These are phyloP conservation scores for Megalops atlanticus DNA, from an alignment of 2,113 vertebrate genomes.

Conservation along the genomic window DNA sequence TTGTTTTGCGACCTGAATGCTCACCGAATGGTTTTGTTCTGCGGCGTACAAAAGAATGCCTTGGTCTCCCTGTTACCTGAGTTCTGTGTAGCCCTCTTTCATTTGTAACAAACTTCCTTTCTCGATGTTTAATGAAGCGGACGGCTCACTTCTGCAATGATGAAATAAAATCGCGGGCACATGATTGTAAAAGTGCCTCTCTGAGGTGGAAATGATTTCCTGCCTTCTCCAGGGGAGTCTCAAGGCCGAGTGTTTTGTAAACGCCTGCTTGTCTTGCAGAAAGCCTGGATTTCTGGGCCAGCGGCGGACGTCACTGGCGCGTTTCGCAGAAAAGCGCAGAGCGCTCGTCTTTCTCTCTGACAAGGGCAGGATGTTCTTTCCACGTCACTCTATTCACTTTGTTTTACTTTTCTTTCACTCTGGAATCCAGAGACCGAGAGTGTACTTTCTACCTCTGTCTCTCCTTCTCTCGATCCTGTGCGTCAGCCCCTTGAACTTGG, in stretches of 20 bases:
- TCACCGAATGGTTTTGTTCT: not conserved
- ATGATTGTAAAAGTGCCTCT: not conserved
- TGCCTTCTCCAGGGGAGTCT: not conserved
- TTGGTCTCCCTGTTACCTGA: not conserved
- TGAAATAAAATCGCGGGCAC: not conserved
- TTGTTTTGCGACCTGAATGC: not conserved
- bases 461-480: no score
- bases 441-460: no score
- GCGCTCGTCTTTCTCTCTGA: not conserved
- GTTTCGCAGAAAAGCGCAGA: not conserved
- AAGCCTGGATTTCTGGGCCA: not conserved
- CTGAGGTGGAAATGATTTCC: not conserved
- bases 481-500: no score
- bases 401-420: no score
- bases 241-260: not conserved
- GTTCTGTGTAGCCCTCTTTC: not conserved
- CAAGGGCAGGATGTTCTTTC: not conserved
- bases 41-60: not conserved
- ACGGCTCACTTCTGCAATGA: not conserved
- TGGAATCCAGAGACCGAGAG: no score
- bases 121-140: not conserved
- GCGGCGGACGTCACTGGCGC: no score
- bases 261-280: not conserved
- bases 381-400: not conserved
- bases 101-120: not conserved